phyloP scores from a whole-genome alignment of 1,140 invertebrate species.

The Stratiolaelaps scimitus region DNA sequence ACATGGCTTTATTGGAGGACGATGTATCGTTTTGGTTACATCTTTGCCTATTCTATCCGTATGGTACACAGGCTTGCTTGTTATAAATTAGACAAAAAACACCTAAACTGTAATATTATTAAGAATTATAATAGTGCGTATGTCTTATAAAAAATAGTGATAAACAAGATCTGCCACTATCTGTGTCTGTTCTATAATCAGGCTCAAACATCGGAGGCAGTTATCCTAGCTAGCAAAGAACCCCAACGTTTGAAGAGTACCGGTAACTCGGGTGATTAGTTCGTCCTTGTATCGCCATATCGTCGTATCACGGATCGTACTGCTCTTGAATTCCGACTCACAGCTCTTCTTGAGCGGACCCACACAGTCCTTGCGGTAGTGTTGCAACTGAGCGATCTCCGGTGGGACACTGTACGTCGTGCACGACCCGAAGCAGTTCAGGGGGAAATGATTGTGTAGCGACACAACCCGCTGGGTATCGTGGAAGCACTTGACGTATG shows the following conservation, averaged over 20 bases:
- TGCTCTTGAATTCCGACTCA: constrained; percentile 59
- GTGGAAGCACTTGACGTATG: constrained; percentile 88
- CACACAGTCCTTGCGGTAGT: constrained; percentile 83
- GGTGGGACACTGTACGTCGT: constrained; percentile 72
- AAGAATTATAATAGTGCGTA: too few relatives aligned
- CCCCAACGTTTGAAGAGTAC: constrained; percentile 55
- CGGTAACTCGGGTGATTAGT: constrained; percentile 54
- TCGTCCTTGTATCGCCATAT: constrained; percentile 73
- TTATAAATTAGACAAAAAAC: too few relatives aligned
- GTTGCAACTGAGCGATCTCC: constrained; percentile 71
- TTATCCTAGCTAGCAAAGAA: constrained; percentile 48
- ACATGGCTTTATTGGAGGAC: too few relatives aligned
- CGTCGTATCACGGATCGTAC: constrained; percentile 66
- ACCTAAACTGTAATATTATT: too few relatives aligned
- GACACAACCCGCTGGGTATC: constrained; percentile 74
- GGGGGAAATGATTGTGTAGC: constrained; percentile 80
- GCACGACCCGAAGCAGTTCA: constrained; percentile 73
- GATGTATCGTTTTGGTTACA: too few relatives aligned
- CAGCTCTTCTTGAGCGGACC: constrained; percentile 73
- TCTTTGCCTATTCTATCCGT: too few relatives aligned
- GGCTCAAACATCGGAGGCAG: background rate
- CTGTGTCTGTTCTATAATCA: too few relatives aligned
- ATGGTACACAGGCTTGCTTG: too few relatives aligned
- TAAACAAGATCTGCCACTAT: too few relatives aligned
- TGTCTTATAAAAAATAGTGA: too few relatives aligned